phyloP scores from a whole-genome alignment of 2,888 invertebrate genomes.

The Eristalis intricaria region DNA sequence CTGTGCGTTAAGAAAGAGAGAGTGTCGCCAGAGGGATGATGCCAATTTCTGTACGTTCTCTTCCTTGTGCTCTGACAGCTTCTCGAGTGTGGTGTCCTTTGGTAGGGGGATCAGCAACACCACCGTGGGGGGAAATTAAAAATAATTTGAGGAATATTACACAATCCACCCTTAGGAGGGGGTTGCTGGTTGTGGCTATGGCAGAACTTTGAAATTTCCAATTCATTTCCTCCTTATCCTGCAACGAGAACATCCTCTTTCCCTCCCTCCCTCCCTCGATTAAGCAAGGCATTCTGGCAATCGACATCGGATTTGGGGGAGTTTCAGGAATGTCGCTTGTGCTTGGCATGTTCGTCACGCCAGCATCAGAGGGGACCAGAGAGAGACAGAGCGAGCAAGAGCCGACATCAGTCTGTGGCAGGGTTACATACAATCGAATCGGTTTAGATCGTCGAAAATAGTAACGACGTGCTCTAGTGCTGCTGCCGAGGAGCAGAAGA shows the following conservation, averaged over 20 bases:
- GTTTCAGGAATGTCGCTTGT: conserved; percentile 50
- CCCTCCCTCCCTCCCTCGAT: neutral
- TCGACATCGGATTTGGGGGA: conserved; percentile 25
- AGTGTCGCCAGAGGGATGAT: conserved; percentile 7
- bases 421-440: neutral
- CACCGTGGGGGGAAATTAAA: conserved; percentile 4
- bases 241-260: neutral
- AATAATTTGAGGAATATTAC: conserved; percentile 51
- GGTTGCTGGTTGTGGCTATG: neutral
- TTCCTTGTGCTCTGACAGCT: conserved; percentile 25
- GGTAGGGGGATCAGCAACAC: neutral
- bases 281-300: neutral
- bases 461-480: conserved; percentile 29
- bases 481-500: neutral
- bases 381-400: neutral
- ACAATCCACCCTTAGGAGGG: conserved; percentile 29
- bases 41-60: conserved; percentile 19
- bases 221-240: conserved; percentile 16
- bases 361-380: conserved; percentile 6
- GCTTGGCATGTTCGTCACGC: conserved; percentile 53
- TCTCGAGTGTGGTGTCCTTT: conserved; percentile 18
- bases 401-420: neutral
- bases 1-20: conserved; percentile 31
- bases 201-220: conserved; percentile 50
- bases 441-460: conserved; percentile 52